A percentile compares a stretch with the other conserved stretches of the same genome.
Evolutionary conservation across 1,140 invertebrate genomes (phyloP).

Genomic region (Euborellia annulipes): DNA sequence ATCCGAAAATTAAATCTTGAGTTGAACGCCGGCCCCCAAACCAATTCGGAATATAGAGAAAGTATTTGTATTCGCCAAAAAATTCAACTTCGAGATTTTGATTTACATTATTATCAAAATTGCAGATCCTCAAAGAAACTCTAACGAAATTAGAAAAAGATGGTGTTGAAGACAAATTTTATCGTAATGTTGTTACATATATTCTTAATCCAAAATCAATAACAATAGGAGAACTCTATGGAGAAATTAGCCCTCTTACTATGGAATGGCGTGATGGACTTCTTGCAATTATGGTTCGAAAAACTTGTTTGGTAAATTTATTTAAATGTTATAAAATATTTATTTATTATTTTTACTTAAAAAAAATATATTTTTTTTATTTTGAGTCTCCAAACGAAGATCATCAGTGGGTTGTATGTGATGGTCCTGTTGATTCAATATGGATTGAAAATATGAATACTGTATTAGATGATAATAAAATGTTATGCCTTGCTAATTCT

Average conservation of each 20-base stretch:
- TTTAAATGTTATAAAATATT: not conserved
- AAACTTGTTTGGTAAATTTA: slow-evolving; percentile 41
- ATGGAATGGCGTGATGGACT: slow-evolving; percentile 82
- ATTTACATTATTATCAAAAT: not conserved
- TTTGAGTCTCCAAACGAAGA: slow-evolving; percentile 35
- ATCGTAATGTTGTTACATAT: slow-evolving; percentile 45
- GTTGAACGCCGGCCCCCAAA: too few relatives aligned
- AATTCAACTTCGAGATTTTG: too few relatives aligned
- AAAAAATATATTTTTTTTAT: not conserved
- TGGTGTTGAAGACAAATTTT: slow-evolving; percentile 35
- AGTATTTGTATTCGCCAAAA: not conserved
- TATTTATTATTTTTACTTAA: not conserved
- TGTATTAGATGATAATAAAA: slow-evolving; percentile 86
- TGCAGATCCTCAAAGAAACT: slow-evolving; percentile 48
- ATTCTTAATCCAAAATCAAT: slow-evolving; percentile 79
- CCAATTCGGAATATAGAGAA: not conserved
- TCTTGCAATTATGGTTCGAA: slow-evolving; percentile 52
- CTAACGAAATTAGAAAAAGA: slow-evolving; percentile 40
- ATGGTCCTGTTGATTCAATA: slow-evolving; percentile 84
- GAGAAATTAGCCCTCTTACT: slow-evolving; percentile 66
- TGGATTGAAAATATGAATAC: slow-evolving; percentile 96
- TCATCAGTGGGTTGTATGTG: slow-evolving; percentile 71
- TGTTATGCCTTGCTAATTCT: slow-evolving; percentile 71
- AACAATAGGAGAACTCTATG: slow-evolving; percentile 75
- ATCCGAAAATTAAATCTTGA: not conserved